Conservation (phyloP, 2,888 invertebrate species). For the Stenotaenia linearis region DNA sequence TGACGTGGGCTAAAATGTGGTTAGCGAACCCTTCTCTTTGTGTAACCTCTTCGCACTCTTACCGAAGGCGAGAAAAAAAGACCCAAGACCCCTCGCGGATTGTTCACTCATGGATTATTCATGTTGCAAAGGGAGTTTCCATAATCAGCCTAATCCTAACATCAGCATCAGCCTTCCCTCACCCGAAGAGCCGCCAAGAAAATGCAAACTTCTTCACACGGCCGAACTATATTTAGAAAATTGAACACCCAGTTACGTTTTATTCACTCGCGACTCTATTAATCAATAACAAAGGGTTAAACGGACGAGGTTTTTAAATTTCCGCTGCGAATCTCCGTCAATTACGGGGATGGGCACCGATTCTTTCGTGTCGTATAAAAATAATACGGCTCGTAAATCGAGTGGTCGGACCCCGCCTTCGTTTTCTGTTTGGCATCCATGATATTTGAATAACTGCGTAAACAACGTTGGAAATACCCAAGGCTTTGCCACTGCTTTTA, state of each 20-base stretch:
- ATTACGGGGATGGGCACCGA: neutral
- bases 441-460: neutral
- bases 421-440: neutral
- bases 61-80: neutral
- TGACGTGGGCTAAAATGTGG: neutral
- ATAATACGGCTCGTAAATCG: neutral
- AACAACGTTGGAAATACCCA: neutral
- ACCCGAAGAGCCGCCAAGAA: neutral
- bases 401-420: neutral
- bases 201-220: neutral
- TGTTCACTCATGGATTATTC: neutral
- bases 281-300: too few species aligned
- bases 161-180: neutral
- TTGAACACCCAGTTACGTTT: neutral
- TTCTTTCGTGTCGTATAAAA: neutral
- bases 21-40: neutral
- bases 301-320: too few species aligned
- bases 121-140: neutral
- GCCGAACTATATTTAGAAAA: neutral
- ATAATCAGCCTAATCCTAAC: neutral
- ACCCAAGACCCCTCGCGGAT: neutral
- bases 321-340: neutral
- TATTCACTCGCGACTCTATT: too few species aligned
- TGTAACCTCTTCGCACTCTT: neutral
- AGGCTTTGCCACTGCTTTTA: neutral